Evolutionary conservation across 2,888 invertebrate genomes (phyloP).

Genomic region (Zele albiditarsus): DNA sequence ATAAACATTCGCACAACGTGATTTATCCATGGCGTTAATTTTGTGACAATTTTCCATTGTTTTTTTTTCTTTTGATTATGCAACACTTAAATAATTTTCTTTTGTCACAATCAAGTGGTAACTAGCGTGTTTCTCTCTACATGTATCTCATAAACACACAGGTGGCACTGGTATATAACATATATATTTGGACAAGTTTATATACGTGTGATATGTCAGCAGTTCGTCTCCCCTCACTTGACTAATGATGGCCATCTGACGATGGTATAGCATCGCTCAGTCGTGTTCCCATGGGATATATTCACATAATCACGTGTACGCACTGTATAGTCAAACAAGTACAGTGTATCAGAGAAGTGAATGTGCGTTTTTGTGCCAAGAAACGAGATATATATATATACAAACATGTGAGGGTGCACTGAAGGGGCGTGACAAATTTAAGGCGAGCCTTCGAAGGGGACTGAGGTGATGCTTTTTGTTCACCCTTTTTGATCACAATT

Average conservation of each 20-base stretch:
- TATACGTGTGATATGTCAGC: conserved; percentile 17
- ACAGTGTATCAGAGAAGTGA: conserved; percentile 40
- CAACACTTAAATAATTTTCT: no score
- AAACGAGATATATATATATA: background rate
- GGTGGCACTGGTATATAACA: conserved; percentile 11
- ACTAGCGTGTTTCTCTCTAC: no score
- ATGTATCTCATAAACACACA: background rate
- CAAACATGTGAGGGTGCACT: conserved; percentile 53
- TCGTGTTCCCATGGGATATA: conserved; percentile 53
- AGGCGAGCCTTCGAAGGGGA: conserved; percentile 40
- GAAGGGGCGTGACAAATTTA: conserved; percentile 50
- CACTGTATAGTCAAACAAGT: background rate
- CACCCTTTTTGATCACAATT: conserved; percentile 46
- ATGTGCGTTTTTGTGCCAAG: conserved; percentile 44
- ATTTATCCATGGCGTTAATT: no score
- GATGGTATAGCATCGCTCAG: conserved; percentile 26
- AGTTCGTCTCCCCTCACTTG: conserved; percentile 40
- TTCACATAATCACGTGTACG: conserved; percentile 49
- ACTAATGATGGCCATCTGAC: conserved; percentile 52
- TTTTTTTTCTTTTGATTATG: no score
- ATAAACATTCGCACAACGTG: no score
- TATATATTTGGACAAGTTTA: background rate
- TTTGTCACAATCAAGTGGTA: no score
- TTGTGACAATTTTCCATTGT: no score
- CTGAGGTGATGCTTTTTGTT: conserved; percentile 12